Percentiles rank a stretch among this genome's conserved stretches.
Conservation (phyloP, 2,888 invertebrate genomes). For the Opisthograptis luteolata region DNA sequence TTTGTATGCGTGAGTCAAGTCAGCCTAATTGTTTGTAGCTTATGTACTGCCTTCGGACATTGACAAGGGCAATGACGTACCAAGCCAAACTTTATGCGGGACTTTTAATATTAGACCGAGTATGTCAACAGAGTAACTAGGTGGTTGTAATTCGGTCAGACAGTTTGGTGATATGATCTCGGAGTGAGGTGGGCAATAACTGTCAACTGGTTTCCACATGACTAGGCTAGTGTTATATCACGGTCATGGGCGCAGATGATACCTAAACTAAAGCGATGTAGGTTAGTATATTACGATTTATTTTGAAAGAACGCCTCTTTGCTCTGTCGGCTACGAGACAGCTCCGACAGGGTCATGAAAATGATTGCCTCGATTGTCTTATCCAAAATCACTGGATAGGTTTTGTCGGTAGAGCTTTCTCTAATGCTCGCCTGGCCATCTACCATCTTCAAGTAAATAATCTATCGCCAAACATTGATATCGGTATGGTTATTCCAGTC, state of each 20-base stretch:
- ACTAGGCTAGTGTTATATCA: slow-evolving; percentile 1
- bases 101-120: slow-evolving; percentile 63
- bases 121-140: slow-evolving; percentile 50
- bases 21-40: not conserved
- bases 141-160: slow-evolving; percentile 54
- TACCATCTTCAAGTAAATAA: no score
- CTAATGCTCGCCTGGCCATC: no score
- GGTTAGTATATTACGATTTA: no score
- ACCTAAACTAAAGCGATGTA: no score
- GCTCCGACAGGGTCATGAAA: no score
- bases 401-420: no score
- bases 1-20: not conserved
- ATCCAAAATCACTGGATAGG: no score
- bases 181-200: slow-evolving; percentile 23
- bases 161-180: slow-evolving; percentile 31
- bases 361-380: no score
- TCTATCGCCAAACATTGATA: no score
- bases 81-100: slow-evolving; percentile 58
- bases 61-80: slow-evolving; percentile 30
- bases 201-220: slow-evolving; percentile 18
- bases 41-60: slow-evolving; percentile 3
- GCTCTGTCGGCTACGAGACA: no score
- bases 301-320: no score
- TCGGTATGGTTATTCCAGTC: no score
- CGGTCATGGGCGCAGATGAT: not conserved